Base-by-base conservation (phyloP, 2,888 invertebrate species). In the Argyresthia albistria region DNA sequence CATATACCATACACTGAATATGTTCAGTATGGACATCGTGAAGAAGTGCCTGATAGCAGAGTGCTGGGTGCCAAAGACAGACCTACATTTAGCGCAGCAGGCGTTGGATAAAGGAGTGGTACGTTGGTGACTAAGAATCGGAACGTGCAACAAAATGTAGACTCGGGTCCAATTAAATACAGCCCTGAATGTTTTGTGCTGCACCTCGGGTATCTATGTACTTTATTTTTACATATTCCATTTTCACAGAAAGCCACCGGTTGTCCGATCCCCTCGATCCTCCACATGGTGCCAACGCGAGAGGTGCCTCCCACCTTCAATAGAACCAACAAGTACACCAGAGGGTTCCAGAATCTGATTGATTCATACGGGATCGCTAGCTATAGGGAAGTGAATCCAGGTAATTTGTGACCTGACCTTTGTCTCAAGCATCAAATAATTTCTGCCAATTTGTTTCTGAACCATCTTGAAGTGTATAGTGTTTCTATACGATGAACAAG, bases 1-100 rank as follows among this genome's bases (percentile, higher is more conserved):
- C 2, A 97, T 97, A 69, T 98, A 97, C 80, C 96, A 97, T 72
- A 96, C 95, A 0, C 88, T 97, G 62, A 98, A 97, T 80, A 90
- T 96, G 81, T 97, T 97, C 83, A 97, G 94, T 70, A 91, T 96
- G 88, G 97, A 97, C 70, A 95, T 96, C 8, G 93, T 95, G 1
- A 94, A 95, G 78, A 96, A 96, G 70, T 96, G 96, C 70, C 88
- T 96, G 35, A 95, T 97, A 60, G 96, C 95, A 0, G 96, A 97
- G 76, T 95, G 95, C 67, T 97, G 96, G 96, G 93, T 95, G 55
- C 95, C 97, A 0, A 82, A 89, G 1, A 80, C 86, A 49, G 95
- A 95, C 64, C 74, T 96, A 39, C 87, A 90, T 12, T 75, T 90
- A 4, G 93, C 97, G 9, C 94, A 95, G 65, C 90, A 91, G 65